Base-by-base conservation (phyloP, 2,113 vertebrate genomes). In the Varanus komodoensis region DNA sequence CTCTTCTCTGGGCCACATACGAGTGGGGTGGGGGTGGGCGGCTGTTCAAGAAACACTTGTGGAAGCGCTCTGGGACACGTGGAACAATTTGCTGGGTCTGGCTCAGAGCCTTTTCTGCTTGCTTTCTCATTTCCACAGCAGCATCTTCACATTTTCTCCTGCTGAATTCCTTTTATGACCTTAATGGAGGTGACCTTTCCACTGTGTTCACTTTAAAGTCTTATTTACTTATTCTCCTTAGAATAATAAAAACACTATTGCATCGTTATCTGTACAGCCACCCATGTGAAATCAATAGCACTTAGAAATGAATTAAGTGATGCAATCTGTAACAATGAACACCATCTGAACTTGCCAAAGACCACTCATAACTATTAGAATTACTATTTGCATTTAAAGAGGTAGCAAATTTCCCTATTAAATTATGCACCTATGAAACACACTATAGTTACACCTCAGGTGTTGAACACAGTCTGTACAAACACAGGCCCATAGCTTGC, bases 361-460 rank as follows among this genome's bases (percentile, higher is more conserved):
- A 90, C 57, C 21, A 21, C 79, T 81, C 79, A n/a, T 0, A 0
- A 69, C 87, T 80, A 91, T 90, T 67, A 84, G 79, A 91, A 92
- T 90, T 50, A 90, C 2, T 25, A 79, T 67, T 87, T 84, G 54
- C 64, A 83, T 94, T 92, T 93, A 81, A 89, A 93, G 87, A 91
- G 75, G 89, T 81, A 90, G 89, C 0, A 0, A 29, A 89, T 74
- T 83, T 80, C 89, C 79, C 86, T 3, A 89, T 79, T 80, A 94
- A 91, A 67, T 88, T 88, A 90, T 91, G 92, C 12, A 25, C 88
- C 82, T 86, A 90, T 34, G 89, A 92, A 94, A 82, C 54, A 34
- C 2, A 79, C 12, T 29, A 69, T 34, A 1, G 23, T 21, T 69
- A 25, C 38, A 86, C n/a, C 87, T 88, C 50, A 8, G 83, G 82